phyloP scores from a whole-genome alignment of 2,888 invertebrate genomes.

The Patella caerulea region DNA sequence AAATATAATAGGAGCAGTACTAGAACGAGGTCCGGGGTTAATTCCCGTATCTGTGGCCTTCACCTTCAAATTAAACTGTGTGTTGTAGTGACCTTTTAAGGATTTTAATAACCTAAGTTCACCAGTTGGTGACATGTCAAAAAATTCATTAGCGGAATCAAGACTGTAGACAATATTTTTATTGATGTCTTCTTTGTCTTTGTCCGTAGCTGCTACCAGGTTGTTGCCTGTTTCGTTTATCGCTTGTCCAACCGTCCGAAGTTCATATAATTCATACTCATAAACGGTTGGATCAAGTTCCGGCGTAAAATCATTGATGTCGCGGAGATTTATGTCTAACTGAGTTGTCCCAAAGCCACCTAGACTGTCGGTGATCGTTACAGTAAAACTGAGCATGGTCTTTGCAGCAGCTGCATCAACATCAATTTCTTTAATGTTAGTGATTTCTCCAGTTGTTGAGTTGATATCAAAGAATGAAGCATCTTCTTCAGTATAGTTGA shows the following conservation, averaged over 20 bases:
- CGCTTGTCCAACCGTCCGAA: not conserved
- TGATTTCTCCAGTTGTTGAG: not conserved
- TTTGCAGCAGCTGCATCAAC: not conserved
- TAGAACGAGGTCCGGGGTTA: not conserved
- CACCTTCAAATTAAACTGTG: not conserved
- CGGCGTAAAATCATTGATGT: not conserved
- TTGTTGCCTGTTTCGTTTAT: not conserved
- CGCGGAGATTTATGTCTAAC: not conserved
- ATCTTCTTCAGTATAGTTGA: not conserved
- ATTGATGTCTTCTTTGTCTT: not conserved
- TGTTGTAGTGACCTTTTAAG: not conserved
- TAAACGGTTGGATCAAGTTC: not conserved
- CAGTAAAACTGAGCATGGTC: not conserved
- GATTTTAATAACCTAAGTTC: not conserved
- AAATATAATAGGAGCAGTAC: not conserved
- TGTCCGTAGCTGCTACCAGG: not conserved
- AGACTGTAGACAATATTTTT: slow-evolving; percentile 9
- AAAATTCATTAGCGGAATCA: not conserved
- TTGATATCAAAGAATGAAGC: not conserved
- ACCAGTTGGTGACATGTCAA: not conserved
- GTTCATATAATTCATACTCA: not conserved
- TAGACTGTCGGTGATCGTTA: not conserved
- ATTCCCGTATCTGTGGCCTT: slow-evolving; percentile 3
- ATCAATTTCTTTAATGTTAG: slow-evolving; percentile 1
- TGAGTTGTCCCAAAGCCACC: not conserved